phyloP scores from a whole-genome alignment of 2,797 vertebrate species.

The Gouania willdenowi region DNA sequence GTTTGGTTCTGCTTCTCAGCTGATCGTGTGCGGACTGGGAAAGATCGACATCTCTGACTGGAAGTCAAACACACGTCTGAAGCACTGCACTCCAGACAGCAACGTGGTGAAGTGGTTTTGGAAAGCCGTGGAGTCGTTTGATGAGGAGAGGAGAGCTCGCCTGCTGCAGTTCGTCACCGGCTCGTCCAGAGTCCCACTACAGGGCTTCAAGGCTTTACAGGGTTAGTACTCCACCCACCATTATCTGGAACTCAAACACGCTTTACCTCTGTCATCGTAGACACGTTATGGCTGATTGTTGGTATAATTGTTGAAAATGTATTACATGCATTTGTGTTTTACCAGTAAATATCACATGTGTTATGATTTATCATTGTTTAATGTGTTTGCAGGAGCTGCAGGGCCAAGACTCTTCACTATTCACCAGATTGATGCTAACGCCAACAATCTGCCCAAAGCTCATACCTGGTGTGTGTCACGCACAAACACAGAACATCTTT shows the following conservation, averaged over 20 bases:
- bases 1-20: conserved; percentile 58
- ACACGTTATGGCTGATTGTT: no score
- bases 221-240: conserved; percentile 57
- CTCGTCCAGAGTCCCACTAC: conserved; percentile 92
- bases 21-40: conserved; percentile 94
- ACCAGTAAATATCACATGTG: no score
- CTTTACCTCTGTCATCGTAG: no score
- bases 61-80: conserved; percentile 94
- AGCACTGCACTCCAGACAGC: conserved; percentile 95
- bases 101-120: conserved; percentile 97
- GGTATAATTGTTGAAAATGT: no score
- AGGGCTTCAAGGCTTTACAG: conserved; percentile 96
- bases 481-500: not conserved
- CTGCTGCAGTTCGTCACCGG: conserved; percentile 96
- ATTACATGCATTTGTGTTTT: no score
- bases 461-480: conserved; percentile 85
- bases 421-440: conserved; percentile 95
- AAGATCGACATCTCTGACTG: conserved; percentile 96
- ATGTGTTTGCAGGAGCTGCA: conserved; percentile 83
- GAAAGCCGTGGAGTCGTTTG: conserved; percentile 94
- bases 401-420: conserved; percentile 96
- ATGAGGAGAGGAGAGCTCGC: conserved; percentile 89
- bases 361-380: no score
- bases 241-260: no score
- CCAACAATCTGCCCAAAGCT: conserved; percentile 95